Evolutionary conservation across 1,140 invertebrate genomes (phyloP).

Genomic region (Lepeophtheirus salmonis): DNA sequence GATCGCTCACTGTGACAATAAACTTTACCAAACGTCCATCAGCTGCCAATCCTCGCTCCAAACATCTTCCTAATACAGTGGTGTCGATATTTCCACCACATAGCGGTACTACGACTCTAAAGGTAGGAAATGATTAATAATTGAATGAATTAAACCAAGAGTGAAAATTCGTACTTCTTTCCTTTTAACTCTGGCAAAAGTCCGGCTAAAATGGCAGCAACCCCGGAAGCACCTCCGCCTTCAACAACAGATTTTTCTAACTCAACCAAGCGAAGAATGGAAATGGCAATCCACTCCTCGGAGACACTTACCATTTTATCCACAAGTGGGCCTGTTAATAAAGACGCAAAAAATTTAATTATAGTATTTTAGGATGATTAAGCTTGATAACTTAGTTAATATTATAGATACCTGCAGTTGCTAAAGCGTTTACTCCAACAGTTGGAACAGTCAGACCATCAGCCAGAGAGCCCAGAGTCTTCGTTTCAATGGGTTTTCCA

Average conservation of each 20-base stretch:
- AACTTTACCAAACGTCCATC: constrained; percentile 66
- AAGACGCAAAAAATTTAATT: neutral
- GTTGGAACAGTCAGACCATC: constrained; percentile 77
- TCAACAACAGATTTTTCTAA: constrained; percentile 82
- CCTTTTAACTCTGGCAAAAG: constrained; percentile 58
- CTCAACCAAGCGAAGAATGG: constrained; percentile 66
- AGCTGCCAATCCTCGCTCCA: constrained; percentile 69
- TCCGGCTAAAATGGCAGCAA: constrained; percentile 66
- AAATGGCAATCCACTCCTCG: constrained; percentile 67
- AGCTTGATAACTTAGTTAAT: neutral
- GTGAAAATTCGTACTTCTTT: constrained; percentile 73
- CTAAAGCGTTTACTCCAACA: constrained; percentile 70
- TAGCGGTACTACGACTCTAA: constrained; percentile 55
- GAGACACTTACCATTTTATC: constrained; percentile 41
- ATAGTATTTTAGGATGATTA: neutral
- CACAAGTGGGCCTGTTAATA: neutral
- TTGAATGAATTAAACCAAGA: too few species aligned
- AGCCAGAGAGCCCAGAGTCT: constrained; percentile 55
- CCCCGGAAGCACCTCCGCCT: constrained; percentile 65
- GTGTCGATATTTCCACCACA: constrained; percentile 88
- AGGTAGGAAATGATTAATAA: constrained; percentile 18
- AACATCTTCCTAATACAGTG: constrained; percentile 66
- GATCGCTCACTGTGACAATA: constrained; percentile 61
- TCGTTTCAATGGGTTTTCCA: constrained; percentile 44
- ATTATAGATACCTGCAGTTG: constrained; percentile 33